Conservation (phyloP, 2,113 vertebrate species). For the Danionella cerebrum region DNA sequence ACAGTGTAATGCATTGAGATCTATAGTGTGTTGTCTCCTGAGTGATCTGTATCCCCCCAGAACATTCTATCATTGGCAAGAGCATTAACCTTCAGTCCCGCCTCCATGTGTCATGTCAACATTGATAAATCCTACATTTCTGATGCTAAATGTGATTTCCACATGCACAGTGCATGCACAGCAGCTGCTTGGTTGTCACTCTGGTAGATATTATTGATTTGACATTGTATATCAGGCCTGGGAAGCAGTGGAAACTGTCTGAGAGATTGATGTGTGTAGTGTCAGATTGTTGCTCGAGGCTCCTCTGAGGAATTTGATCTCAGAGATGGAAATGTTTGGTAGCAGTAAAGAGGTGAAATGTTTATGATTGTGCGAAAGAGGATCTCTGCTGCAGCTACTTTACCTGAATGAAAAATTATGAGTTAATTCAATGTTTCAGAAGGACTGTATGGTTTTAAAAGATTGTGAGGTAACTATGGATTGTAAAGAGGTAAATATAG, state of each 20-base stretch:
- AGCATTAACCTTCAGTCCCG: not conserved
- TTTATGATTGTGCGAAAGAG: slow-evolving; percentile 8
- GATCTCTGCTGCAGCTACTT: not conserved
- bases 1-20: not conserved
- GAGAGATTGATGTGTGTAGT: not conserved
- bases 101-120: not conserved
- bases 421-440: too few relatives aligned
- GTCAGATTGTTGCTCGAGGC: slow-evolving; percentile 8
- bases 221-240: not conserved
- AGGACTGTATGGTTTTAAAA: too few relatives aligned
- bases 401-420: too few relatives aligned
- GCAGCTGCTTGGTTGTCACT: not conserved
- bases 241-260: not conserved
- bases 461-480: too few relatives aligned
- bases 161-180: not conserved
- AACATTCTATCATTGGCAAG: not conserved
- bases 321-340: not conserved
- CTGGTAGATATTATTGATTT: not conserved
- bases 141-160: not conserved
- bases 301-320: not conserved
- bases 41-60: not conserved
- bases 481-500: too few relatives aligned
- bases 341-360: not conserved
- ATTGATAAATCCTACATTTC: slow-evolving; percentile 2
- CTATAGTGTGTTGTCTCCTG: not conserved